Conservation (phyloP, 1,140 invertebrate species). For the Dryas iulia region DNA sequence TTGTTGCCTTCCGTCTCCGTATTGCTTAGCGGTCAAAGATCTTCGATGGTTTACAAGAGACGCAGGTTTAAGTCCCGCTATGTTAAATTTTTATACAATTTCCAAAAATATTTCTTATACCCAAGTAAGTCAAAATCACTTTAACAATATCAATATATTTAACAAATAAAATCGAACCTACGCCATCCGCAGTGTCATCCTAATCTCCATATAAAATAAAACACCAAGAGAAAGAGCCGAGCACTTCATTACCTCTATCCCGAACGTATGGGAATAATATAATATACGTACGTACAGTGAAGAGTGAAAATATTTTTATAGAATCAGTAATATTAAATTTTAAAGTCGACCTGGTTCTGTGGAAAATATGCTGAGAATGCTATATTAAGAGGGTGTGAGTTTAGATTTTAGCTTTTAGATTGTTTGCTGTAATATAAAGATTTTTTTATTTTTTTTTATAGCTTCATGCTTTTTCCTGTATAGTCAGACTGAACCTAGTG, state of each 20-base stretch:
- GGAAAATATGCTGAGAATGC: background rate
- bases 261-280: background rate
- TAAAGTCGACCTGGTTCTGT: background rate
- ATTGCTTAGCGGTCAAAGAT: too few species aligned
- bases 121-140: too few species aligned
- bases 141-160: too few species aligned
- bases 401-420: background rate
- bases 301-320: background rate
- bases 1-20: too few species aligned
- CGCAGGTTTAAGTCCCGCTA: too few species aligned
- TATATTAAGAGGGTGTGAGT: background rate
- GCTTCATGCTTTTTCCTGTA: background rate
- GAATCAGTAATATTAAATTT: constrained; percentile 1
- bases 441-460: background rate
- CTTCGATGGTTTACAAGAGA: too few species aligned
- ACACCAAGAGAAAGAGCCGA: background rate
- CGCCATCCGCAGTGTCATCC: background rate
- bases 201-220: background rate
- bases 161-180: background rate
- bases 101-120: too few species aligned
- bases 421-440: background rate
- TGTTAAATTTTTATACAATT: too few species aligned
- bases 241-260: background rate
- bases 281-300: background rate
- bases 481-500: background rate